Evolutionary conservation across 1,140 invertebrate species (phyloP), one percentile per base, ranked within the genome.

Genomic region (Euglossa dilemma): DNA sequence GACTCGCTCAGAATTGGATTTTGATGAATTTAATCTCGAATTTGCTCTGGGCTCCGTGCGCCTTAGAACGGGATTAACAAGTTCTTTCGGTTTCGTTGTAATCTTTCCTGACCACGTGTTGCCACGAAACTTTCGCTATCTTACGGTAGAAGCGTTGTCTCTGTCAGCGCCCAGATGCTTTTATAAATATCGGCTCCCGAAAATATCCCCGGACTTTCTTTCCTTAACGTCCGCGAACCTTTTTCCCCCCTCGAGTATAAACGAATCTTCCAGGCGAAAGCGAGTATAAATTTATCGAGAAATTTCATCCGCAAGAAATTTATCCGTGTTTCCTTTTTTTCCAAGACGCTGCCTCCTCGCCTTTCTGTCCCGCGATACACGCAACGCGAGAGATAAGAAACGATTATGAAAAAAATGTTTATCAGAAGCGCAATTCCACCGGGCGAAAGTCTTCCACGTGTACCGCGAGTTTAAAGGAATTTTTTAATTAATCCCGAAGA

Each of bases 11-110:
- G 90, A 90, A 94, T 94, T 94, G 93, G 93, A 93, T 93, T 93
- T 92, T 93, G 93, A 93, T 94, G 93, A 94, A 94, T 94, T 94
- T 94, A 94, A 94, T 94, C 93, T 93, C 87, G 91, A 92, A 93
- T 93, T 92, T 91, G 92, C 93, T 93, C 85, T 91, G 82, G 91
- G 93, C 92, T 90, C 84, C 63, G 75, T 74, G 71, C 69, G 75
- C 87, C 79, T 84, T 81, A 57, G 83, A 80, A 64, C 77, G 76
- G 88, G 90, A 93, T 92, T 92, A 93, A 93, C 91, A 90, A 93
- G 90, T 92, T 91, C 88, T 84, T 82, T 80, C 83, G 72, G 59
- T 78, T 75, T 78, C 85, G 70, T 70, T 47, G 61, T 23, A 69
- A 57, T 45, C 11, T 76, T 73, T 61, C 80, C 45, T 25, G 77